Conservation (phyloP, 2,113 vertebrate genomes). For the Petaurus breviceps region DNA sequence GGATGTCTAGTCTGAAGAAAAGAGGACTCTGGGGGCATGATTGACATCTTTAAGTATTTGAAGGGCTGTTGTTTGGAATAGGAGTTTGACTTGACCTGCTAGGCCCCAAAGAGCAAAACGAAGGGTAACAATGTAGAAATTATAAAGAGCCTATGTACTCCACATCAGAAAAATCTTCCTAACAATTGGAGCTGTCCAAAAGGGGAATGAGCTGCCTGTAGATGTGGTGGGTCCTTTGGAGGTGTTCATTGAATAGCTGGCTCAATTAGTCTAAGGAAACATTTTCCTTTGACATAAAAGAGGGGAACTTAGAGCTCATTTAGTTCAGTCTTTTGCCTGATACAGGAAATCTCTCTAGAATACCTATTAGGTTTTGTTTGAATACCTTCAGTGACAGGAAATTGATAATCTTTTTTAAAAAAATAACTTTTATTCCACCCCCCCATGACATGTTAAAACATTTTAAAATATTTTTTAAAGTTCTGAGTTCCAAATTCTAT, state of each 20-base stretch:
- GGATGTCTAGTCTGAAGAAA: neutral
- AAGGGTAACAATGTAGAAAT: neutral
- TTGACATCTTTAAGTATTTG: neutral
- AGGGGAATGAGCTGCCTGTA: neutral
- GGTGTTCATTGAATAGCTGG: too few species aligned
- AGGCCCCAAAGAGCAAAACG: neutral
- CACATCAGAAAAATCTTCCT: neutral
- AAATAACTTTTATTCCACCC: too few species aligned
- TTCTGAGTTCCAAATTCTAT: too few species aligned
- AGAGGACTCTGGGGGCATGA: neutral
- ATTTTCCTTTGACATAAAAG: neutral
- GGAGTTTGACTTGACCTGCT: neutral
- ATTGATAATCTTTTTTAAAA: too few species aligned
- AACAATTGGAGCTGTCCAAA: neutral
- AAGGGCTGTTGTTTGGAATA: neutral
- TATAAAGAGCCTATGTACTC: neutral
- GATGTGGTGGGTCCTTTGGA: neutral
- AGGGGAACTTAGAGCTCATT: neutral
- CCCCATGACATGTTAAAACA: too few species aligned
- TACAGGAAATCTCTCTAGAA: neutral
- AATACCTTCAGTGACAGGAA: neutral
- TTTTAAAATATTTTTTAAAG: too few species aligned
- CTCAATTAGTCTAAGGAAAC: neutral
- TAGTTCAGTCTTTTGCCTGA: neutral
- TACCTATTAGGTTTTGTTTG: neutral